Base-by-base conservation (phyloP, 2,888 invertebrate genomes). In the Oscheius sp. region DNA sequence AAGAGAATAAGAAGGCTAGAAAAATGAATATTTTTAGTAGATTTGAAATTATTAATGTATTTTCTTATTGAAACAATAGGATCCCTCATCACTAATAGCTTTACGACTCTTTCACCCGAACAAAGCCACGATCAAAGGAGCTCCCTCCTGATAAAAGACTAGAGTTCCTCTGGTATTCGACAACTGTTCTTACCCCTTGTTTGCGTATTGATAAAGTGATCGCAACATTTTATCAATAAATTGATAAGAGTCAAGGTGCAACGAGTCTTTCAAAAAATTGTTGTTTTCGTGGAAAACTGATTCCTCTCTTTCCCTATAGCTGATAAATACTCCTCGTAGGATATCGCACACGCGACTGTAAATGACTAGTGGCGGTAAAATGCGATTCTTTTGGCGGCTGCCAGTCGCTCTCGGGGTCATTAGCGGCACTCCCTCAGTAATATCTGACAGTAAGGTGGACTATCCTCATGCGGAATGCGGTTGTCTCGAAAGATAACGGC, bases 401-500 rank as follows among this genome's bases (percentile, higher is more conserved):
- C 6, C 34, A 31, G 55, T 20, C 55, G 17, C 12, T 48, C 20
- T 48, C 20, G 23, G 34, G 55, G 55, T 55, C 55, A 55, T 55
- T 55, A 34, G 34, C 55, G 55, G 55, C 55, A 55, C 61, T 45
- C 45, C 57, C 58, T 58, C 61, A 45, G 27, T 61, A 45, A 61
- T 61, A 42, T 42, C 42, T 45, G 61, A 61, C 61, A 61, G 45
- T 61, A 55, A 23, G 53, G 61, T 4, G 25, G 45, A 27, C 42
- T 45, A 55, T 61, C 61, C 61, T 61, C 61, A 61, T 27, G 42
- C 61, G 64, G 64, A 64, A 64, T 64, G 64, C 48, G 64, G 64
- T 64, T 64, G 64, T 64, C 64, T 64, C 50, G 64, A 64, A 48
- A 48, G 64, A 64, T 64, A 64, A 64, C 64, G 48, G 48, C 48